phyloP scores from a whole-genome alignment of 2,888 invertebrate species.

The Phaonia tiefii region DNA sequence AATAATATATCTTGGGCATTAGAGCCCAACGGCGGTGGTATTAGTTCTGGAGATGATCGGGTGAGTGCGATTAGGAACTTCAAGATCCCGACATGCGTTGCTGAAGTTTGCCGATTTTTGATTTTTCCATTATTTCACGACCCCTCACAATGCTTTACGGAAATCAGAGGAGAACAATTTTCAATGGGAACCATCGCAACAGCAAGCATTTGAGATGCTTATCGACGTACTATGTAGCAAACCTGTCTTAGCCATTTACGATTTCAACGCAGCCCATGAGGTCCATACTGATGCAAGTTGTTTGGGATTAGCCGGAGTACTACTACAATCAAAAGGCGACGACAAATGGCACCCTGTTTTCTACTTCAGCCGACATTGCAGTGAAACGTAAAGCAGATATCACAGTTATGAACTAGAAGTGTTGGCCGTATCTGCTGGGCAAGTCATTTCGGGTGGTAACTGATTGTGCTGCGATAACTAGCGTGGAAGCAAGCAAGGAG shows the following conservation, averaged over 20 bases:
- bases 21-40: not conserved
- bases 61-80: not conserved
- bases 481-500: conserved; percentile 40
- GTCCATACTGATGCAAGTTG: too few relatives aligned
- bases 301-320: too few relatives aligned
- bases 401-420: conserved; percentile 76
- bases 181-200: not conserved
- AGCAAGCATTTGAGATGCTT: conserved; percentile 34
- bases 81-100: not conserved
- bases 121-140: not conserved
- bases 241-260: not conserved
- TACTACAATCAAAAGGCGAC: too few relatives aligned
- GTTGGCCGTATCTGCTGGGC: conserved; percentile 49
- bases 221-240: not conserved
- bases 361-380: conserved; percentile 39
- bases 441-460: conserved; percentile 56
- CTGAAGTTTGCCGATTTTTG: not conserved
- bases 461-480: conserved; percentile 50
- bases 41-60: not conserved
- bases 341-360: too few relatives aligned
- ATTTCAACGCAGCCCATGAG: not conserved
- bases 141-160: not conserved
- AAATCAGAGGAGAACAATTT: not conserved
- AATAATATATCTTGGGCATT: conserved; percentile 25
- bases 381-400: too few relatives aligned